Conservation (phyloP, 35 echinoderm and acorn worm genomes). For the Strongylocentrotus purpuratus region DNA sequence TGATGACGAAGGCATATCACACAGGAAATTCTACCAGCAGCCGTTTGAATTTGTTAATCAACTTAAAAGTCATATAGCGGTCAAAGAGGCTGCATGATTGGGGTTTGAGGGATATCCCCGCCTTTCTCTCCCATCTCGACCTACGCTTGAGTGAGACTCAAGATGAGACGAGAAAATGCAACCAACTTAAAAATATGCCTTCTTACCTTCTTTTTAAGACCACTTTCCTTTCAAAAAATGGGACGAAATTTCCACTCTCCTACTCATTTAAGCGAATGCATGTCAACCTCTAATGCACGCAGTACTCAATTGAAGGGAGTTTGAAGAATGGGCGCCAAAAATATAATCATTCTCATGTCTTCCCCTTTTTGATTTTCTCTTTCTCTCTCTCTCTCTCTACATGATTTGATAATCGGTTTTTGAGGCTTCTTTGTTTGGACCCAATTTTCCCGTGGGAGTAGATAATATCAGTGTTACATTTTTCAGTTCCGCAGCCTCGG, state of each 20-base stretch:
- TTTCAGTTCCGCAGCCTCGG: not conserved
- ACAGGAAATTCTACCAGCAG: not conserved
- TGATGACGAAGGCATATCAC: not conserved
- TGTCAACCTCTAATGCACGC: slow-evolving; percentile 8
- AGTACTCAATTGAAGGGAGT: not conserved
- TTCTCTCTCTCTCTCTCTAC: not conserved
- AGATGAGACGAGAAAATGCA: not conserved
- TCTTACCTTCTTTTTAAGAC: not conserved
- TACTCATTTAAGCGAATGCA: not conserved
- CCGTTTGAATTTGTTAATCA: slow-evolving; percentile 12
- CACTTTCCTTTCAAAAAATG: not conserved
- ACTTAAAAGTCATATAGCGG: slow-evolving; percentile 17
- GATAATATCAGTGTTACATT: not conserved
- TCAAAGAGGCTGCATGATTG: not conserved
- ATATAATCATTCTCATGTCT: not conserved
- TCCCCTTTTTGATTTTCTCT: not conserved
- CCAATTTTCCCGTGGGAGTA: not conserved
- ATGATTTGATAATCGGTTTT: slow-evolving; percentile 7
- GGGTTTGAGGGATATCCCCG: not conserved
- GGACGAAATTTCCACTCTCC: not conserved
- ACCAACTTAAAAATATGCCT: not conserved
- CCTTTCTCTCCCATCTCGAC: not conserved
- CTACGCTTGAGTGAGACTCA: not conserved
- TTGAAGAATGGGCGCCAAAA: not conserved
- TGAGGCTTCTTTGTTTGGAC: not conserved